A percentile compares a stretch with the other conserved stretches of the same genome.
Conservation (phyloP, 1,140 invertebrate genomes). For the Eupristina koningsbergeri region DNA sequence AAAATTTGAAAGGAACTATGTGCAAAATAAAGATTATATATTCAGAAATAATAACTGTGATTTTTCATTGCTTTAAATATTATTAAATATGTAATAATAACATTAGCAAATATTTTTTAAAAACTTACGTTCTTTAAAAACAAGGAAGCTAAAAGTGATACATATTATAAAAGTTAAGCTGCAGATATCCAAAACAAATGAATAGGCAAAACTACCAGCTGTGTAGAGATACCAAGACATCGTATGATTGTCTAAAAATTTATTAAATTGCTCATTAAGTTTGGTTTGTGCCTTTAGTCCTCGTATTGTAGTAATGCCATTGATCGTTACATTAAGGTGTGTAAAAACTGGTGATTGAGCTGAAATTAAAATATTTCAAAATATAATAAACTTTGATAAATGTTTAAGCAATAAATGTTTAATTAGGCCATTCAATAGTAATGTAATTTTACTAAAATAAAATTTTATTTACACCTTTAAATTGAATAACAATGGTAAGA, state of each 20-base stretch:
- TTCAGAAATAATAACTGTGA: no score
- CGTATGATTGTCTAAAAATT: slow-evolving; percentile 75
- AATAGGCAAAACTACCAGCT: slow-evolving; percentile 78
- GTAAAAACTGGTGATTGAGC: slow-evolving; percentile 88
- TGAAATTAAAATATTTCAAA: slow-evolving; percentile 61
- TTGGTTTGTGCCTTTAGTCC: slow-evolving; percentile 85
- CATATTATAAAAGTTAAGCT: slow-evolving; percentile 78
- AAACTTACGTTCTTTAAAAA: slow-evolving; percentile 53
- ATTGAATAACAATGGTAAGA: no score
- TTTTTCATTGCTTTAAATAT: no score
- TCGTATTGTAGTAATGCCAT: slow-evolving; percentile 91
- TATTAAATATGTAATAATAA: no score
- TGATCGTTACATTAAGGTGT: slow-evolving; percentile 89
- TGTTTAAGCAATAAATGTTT: no score
- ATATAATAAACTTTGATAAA: background rate
- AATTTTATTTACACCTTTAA: no score
- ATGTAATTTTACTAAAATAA: no score
- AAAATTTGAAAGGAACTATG: background rate
- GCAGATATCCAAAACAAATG: slow-evolving; percentile 79
- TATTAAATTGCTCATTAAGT: slow-evolving; percentile 85
- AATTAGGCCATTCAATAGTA: no score
- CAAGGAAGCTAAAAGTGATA: slow-evolving; percentile 76
- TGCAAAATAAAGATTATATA: background rate
- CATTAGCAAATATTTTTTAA: background rate
- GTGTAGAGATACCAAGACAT: slow-evolving; percentile 80